A percentile compares a stretch with the other conserved stretches of the same genome.
Conservation (phyloP, 1,140 invertebrate species). For the Psilanteris sp. region DNA sequence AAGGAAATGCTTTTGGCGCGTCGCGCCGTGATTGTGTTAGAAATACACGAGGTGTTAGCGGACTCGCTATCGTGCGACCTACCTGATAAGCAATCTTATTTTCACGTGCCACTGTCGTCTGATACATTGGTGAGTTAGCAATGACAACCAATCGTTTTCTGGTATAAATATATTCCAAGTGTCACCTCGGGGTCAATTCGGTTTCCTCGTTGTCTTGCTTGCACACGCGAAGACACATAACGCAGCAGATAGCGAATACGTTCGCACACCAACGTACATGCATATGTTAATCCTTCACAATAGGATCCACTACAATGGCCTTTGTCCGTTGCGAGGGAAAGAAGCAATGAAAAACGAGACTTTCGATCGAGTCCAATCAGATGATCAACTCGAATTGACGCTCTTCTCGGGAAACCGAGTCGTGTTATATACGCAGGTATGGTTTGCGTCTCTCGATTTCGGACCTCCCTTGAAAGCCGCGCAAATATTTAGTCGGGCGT, state of each 20-base stretch:
- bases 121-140: constrained; percentile 53
- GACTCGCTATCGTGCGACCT: constrained; percentile 3
- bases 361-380: constrained; percentile 63
- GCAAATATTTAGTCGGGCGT: constrained; percentile 29
- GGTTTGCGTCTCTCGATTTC: background rate
- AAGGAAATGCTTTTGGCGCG: too few relatives aligned
- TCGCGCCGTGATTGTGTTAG: constrained; percentile 45
- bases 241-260: constrained; percentile 25
- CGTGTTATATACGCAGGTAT: constrained; percentile 24
- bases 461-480: background rate
- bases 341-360: constrained; percentile 66
- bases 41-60: constrained; percentile 10
- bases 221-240: constrained; percentile 23
- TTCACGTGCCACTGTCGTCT: constrained; percentile 41
- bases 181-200: constrained; percentile 64
- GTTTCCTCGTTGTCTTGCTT: constrained; percentile 59
- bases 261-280: constrained; percentile 46
- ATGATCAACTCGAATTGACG: constrained; percentile 54
- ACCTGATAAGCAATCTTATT: constrained; percentile 50
- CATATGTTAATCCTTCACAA: constrained; percentile 68
- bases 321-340: constrained; percentile 66
- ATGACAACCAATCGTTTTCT: constrained; percentile 66
- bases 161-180: constrained; percentile 66
- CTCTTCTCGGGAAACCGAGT: constrained; percentile 48
- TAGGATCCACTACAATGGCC: constrained; percentile 66